Base-by-base conservation (phyloP, 2,888 invertebrate genomes). In the Harmothoe impar region DNA sequence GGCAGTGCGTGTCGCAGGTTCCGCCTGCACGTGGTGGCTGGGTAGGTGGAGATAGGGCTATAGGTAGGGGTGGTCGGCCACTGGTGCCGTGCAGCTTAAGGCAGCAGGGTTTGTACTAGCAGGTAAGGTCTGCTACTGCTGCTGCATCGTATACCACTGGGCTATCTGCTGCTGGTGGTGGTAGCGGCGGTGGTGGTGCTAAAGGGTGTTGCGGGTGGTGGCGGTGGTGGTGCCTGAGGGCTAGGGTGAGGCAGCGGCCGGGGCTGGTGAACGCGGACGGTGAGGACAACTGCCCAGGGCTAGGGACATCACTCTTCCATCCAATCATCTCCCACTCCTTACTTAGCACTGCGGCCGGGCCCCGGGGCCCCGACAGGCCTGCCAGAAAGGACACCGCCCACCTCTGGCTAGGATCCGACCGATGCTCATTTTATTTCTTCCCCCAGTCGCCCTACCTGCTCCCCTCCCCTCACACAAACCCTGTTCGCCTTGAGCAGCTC, bases 341-440 rank as follows among this genome's bases (percentile, higher is more conserved):
- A 81, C 81, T 81, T 81, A 81, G 81, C 35, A 81, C 81, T 33
- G 35, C 23, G 23, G 81, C 81, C 81, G 33, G n/a, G 35, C 81
- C 81, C 43, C 43, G 15, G 31, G 72, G 72, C 29, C 72, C 17
- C 29, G 29, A 29, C 72, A 29, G 25, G 29, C 29, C 5, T 25
- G 72, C 72, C 72, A 72, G 72, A 72, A 72, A 72, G 29, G 31
- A 72, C 72, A 15, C 72, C 72, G 25, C 72, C 43, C 81, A 43
- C 81, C 81, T 35, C 81, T 25, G 81, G 81, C 81, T 0, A 81
- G 81, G 81, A 81, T 81, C 81, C 31, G 12, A 15, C 35, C 81
- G 25, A 81, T 81, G 81, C 81, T 81, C 81, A 81, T 81, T 81
- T 81, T 81, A 81, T 81, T 81, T 72, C 72, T 72, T 72, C 72